phyloP scores from a whole-genome alignment of 2,113 vertebrate species.

The Sterrhoptilus dennistouni region DNA sequence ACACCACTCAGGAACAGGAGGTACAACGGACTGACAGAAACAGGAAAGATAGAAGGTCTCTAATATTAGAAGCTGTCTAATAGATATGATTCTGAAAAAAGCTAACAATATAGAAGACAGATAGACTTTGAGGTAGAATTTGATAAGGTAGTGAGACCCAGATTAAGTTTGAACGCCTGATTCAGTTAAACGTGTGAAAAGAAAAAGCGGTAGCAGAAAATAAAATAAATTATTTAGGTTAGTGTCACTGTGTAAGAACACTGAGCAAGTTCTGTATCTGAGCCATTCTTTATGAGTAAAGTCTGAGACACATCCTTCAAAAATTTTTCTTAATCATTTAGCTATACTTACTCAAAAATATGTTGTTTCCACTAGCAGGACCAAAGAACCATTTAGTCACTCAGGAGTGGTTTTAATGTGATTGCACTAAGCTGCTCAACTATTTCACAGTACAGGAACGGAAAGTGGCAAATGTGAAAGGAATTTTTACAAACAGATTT shows the following conservation, averaged over 20 bases:
- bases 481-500: neutral
- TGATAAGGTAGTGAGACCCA: neutral
- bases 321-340: fast-evolving
- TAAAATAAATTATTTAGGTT: neutral
- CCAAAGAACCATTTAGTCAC: neutral
- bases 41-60: neutral
- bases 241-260: neutral
- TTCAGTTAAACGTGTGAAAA: neutral
- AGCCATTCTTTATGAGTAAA: neutral
- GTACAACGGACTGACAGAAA: neutral
- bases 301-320: neutral
- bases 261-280: fast-evolving
- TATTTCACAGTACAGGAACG: neutral
- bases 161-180: neutral
- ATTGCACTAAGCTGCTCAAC: neutral
- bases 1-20: neutral
- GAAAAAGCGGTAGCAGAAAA: neutral
- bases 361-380: neutral
- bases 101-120: neutral
- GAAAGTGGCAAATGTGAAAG: neutral
- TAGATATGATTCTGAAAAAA: neutral
- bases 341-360: neutral
- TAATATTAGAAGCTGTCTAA: neutral
- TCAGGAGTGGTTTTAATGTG: neutral
- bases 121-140: neutral